Percentiles rank a stretch among this genome's conserved stretches.
These are phyloP conservation scores for Muntiacus muntjak DNA, from an alignment of 2,113 vertebrate species.

Conservation along the genomic window DNA sequence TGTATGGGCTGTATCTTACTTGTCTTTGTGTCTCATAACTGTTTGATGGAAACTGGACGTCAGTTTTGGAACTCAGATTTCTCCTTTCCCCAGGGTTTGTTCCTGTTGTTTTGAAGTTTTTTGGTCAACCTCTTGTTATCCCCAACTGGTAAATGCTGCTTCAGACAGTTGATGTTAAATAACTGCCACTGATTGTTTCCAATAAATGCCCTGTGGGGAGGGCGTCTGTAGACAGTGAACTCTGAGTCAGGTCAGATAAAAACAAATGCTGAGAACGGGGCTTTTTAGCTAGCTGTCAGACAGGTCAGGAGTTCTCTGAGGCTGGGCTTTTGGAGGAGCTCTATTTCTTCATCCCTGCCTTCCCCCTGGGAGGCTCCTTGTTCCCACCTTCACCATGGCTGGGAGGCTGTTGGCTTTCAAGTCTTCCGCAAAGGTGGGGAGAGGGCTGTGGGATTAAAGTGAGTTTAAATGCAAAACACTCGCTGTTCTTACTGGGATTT, in stretches of 20 bases:
- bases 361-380: not conserved
- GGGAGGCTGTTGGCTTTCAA: not conserved
- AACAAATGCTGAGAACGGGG: not conserved
- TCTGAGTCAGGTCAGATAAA: not conserved
- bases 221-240: not conserved
- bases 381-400: not conserved
- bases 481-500: not conserved
- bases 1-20: not conserved
- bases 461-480: not conserved
- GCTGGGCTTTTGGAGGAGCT: not conserved
- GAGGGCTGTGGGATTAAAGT: not conserved
- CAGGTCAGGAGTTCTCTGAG: not conserved
- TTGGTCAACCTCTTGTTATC: not conserved
- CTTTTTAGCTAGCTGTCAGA: not conserved
- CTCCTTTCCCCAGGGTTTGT: not conserved
- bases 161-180: not conserved
- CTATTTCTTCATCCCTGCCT: not conserved
- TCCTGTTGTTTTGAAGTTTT: not conserved
- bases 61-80: not conserved
- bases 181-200: not conserved
- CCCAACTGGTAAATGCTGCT: not conserved
- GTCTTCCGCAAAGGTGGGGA: not conserved
- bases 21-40: not conserved
- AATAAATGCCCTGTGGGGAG: not conserved
- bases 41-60: not conserved